A percentile compares a stretch with the other conserved stretches of the same genome.
These are phyloP conservation scores for Dipodomys stephensi DNA, from an alignment of 2,113 vertebrate genomes.

Conservation along the genomic window DNA sequence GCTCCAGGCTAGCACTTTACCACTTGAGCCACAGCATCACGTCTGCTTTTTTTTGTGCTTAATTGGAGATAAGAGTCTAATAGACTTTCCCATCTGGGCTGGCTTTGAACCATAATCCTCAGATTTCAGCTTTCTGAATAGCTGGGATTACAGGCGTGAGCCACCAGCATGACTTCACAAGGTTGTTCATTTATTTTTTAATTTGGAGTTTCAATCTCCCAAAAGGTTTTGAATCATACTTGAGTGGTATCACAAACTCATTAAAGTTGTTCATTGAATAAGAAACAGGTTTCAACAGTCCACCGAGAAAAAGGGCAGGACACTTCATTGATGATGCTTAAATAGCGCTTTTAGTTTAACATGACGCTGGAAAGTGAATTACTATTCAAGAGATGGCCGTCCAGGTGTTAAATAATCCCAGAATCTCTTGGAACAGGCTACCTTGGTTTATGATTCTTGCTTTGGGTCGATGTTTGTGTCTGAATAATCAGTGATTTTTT, in stretches of 20 bases:
- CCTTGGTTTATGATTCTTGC: conserved; percentile 38
- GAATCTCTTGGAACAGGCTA: neutral
- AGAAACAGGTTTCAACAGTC: neutral
- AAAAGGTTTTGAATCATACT: conserved; percentile 45
- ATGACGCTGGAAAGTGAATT: conserved; percentile 18
- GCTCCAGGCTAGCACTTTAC: no score
- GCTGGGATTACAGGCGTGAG: no score
- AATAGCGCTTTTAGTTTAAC: conserved; percentile 50
- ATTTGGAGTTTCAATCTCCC: conserved; percentile 48
- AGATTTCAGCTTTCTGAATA: no score
- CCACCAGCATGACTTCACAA: no score
- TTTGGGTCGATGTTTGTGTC: conserved; percentile 12
- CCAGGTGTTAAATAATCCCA: neutral
- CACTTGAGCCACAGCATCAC: no score
- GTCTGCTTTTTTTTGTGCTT: no score
- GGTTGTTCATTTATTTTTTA: neutral
- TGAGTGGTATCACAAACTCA: conserved; percentile 20
- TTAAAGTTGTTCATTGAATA: neutral
- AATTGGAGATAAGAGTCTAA: no score
- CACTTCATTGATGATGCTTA: neutral
- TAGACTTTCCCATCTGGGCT: no score
- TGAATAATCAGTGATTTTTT: conserved; percentile 31
- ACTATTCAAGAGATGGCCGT: neutral
- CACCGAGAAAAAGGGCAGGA: neutral
- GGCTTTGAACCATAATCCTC: no score